Evolutionary conservation across 2,888 invertebrate species (phyloP), one percentile per base, ranked within the genome.

Genomic region (Caenorhabditis sp.): DNA sequence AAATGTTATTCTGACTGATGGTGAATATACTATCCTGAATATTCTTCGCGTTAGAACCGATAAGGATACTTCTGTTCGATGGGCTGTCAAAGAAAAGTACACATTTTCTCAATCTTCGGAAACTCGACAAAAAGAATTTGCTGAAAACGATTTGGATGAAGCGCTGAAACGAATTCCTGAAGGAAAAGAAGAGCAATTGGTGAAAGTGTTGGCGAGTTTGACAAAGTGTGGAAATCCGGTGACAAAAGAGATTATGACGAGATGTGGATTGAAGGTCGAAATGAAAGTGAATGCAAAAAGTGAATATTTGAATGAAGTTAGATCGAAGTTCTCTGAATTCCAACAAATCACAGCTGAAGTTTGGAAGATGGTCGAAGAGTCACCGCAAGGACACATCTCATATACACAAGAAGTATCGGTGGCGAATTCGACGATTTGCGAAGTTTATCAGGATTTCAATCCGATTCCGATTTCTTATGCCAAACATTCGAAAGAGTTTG

Each of bases 1-100:
- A 63, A 99, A 99, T 89, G 93, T 99, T 20, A 91, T 97, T 64
- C 91, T 99, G 4, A 95, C 97, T 0, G 99, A 99, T 90, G 91
- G 91, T 86, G 92, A 95, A 81, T 92, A 93, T 90, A 93, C 91
- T 0, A 99, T 97, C 85, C 90, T 99, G 12, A 87, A 88, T 61
- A 82, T 87, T 60, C 73, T 87, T 2, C 75, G 87, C 20, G 85
- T 87, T 0, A 74, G 87, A 5, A 87, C 88, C 0, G 95, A 96
- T 89, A 94, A 88, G 60, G 89, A 94, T 1, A 95, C 96, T 87
- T 93, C 94, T 82, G 90, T 90, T 67, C 93, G 93, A 83, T 94
- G 97, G 91, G 94, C 93, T 57, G 95, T 97, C 0, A 92, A 92
- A 87, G 96, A 99, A 88, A 94, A 92, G 85, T 99, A 96, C 63